Evolutionary conservation across 1,140 invertebrate species (phyloP), one percentile per base, ranked within the genome.

Genomic region (Drosophila arawakana): DNA sequence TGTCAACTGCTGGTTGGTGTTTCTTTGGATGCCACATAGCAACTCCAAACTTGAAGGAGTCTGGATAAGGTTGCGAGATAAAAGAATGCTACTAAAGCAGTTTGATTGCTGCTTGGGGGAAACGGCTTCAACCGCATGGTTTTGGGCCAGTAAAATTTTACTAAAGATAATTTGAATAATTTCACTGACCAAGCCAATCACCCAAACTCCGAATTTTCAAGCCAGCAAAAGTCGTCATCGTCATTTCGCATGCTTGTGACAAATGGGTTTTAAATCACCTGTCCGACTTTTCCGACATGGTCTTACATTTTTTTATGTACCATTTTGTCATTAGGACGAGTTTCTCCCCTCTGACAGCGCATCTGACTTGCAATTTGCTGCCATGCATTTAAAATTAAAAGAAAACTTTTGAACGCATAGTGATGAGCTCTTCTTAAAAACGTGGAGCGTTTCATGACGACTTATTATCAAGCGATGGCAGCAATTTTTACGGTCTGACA

Each of bases 191-290:
- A 47, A 88, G 79, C 82, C 82, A 86, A 86, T 86, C 83, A 70
- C 76, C 83, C n/a, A 58, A 21, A 58, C 43, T 18, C 34, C 13
- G 18, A 13, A 35, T 15, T 21, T 18, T 37, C 44, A 52, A 41
- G 34, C 34, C 15, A 62, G 73, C 43, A 55, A 52, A 59, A 68
- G 62, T 46, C 57, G 25, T 73, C 49, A 47, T 60, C 15, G 41
- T 35, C 49, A 39, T 55, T 43, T n/a, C 50, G 43, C 11, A 37
- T 60, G 55, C 59, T 59, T 67, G 72, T 88, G 83, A 86, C 83
- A 86, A 86, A 86, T 86, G 79, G 83, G 70, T 86, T 86, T 86
- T 88, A 86, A 86, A 86, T 82, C 83, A 86, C 79, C 83, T 88
- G 82, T 80, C 79, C 67, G 67, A 57, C 67, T 73, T 30, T 30